Conservation (phyloP, 2,113 vertebrate species). For the Riparia riparia region DNA sequence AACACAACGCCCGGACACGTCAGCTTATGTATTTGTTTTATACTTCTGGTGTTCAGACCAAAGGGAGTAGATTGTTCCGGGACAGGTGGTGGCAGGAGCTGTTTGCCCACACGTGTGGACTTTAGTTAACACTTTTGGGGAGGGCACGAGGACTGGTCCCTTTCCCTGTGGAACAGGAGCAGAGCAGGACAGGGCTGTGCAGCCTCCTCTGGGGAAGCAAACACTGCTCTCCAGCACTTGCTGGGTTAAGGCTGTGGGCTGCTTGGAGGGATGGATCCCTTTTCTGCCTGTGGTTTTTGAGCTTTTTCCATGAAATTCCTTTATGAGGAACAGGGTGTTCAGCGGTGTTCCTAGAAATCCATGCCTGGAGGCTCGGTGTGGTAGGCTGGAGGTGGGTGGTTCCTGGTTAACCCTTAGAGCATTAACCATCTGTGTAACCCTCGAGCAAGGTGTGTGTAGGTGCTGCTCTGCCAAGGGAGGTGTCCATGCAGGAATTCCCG, state of each 20-base stretch:
- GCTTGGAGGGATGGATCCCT: background rate
- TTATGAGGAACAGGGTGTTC: background rate
- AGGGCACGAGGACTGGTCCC: background rate
- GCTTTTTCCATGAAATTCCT: background rate
- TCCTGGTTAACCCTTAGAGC: background rate
- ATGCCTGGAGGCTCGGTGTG: fast-evolving
- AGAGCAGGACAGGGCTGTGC: background rate
- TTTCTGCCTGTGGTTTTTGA: background rate
- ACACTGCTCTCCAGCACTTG: background rate
- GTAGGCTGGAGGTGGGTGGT: background rate
- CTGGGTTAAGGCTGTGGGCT: background rate
- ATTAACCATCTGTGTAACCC: fast-evolving
- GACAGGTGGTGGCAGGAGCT: background rate
- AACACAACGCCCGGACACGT: fast-evolving
- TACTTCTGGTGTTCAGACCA: background rate
- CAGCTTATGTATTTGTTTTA: background rate
- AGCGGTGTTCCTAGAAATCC: slow-evolving; percentile 1
- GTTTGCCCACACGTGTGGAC: background rate
- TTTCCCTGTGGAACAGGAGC: background rate
- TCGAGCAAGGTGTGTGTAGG: background rate
- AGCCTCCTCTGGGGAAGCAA: background rate
- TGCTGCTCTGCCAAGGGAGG: background rate
- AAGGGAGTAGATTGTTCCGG: background rate
- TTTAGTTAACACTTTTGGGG: background rate
- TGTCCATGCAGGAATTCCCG: background rate